These are phyloP conservation scores for Dinothrombium tinctorium DNA, from an alignment of 1,140 invertebrate genomes.

Conservation along the genomic window DNA sequence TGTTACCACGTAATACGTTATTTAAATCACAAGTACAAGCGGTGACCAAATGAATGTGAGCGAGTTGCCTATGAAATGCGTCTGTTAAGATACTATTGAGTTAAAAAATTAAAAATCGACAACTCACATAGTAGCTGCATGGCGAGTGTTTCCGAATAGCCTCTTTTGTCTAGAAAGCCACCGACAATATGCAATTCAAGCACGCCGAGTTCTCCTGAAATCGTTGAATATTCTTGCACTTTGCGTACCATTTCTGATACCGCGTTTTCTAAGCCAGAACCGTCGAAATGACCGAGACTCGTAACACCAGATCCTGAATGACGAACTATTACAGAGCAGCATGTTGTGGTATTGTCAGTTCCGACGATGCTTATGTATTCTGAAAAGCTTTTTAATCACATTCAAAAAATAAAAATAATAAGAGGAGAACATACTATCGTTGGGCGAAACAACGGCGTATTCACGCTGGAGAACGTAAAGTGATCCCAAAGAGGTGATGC, in stretches of 20 bases:
- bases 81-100: conserved; percentile 29
- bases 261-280: conserved; percentile 49
- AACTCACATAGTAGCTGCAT: conserved; percentile 66
- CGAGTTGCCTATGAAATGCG: conserved; percentile 60
- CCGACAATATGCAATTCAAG: conserved; percentile 68
- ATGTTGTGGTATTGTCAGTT: conserved; percentile 79
- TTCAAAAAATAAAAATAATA: neutral
- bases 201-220: neutral
- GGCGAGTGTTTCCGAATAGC: conserved; percentile 66
- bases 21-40: conserved; percentile 70
- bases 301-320: conserved; percentile 72
- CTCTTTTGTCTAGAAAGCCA: conserved; percentile 55
- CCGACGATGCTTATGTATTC: conserved; percentile 45
- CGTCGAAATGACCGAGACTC: conserved; percentile 65
- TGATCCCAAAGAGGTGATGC: conserved; percentile 24
- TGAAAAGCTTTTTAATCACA: neutral
- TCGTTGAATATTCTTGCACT: conserved; percentile 29
- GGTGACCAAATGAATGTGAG: conserved; percentile 63
- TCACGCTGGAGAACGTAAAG: conserved; percentile 74
- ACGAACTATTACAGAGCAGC: conserved; percentile 63
- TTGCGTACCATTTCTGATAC: conserved; percentile 47
- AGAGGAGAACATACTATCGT: conserved; percentile 48
- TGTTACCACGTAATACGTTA: conserved; percentile 46
- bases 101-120: too few species aligned
- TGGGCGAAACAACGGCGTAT: conserved; percentile 60